Evolutionary conservation across 2,888 invertebrate species (phyloP).

Genomic region (Spisula solida): DNA sequence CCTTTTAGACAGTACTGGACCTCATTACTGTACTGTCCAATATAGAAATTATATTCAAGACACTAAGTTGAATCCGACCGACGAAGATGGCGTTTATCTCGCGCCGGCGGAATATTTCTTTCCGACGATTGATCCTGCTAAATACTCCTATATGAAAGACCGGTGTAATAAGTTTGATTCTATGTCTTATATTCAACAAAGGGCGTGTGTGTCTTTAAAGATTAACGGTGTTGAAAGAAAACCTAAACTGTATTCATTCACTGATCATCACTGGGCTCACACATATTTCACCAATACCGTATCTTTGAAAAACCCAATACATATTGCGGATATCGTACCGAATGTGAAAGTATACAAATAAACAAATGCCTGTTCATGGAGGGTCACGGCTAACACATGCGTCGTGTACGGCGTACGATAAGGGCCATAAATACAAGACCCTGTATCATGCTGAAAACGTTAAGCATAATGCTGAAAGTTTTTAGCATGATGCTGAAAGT

Average conservation of each 20-base stretch:
- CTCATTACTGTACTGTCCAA: constrained; percentile 79
- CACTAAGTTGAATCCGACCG: constrained; percentile 43
- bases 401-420: too few species aligned
- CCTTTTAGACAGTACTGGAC: constrained; percentile 83
- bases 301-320: constrained; percentile 35
- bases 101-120: constrained; percentile 75
- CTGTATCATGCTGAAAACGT: too few species aligned
- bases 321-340: constrained; percentile 58
- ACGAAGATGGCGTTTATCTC: constrained; percentile 68
- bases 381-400: too few species aligned
- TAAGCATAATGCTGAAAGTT: too few species aligned
- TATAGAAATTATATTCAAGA: constrained; percentile 73
- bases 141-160: constrained; percentile 68
- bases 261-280: constrained; percentile 75
- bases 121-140: constrained; percentile 73
- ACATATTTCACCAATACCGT: constrained; percentile 63
- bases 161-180: constrained; percentile 61
- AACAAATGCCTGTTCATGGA: too few species aligned
- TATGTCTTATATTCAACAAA: constrained; percentile 60
- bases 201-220: constrained; percentile 69
- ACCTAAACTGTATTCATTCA: constrained; percentile 69
- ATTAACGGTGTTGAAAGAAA: constrained; percentile 56
- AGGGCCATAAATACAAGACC: too few species aligned
- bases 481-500: too few species aligned
- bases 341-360: constrained; percentile 60